Evolutionary conservation across 2,888 invertebrate genomes (phyloP), one percentile per base, ranked within the genome.

Genomic region (Muschampia plurimacula): DNA sequence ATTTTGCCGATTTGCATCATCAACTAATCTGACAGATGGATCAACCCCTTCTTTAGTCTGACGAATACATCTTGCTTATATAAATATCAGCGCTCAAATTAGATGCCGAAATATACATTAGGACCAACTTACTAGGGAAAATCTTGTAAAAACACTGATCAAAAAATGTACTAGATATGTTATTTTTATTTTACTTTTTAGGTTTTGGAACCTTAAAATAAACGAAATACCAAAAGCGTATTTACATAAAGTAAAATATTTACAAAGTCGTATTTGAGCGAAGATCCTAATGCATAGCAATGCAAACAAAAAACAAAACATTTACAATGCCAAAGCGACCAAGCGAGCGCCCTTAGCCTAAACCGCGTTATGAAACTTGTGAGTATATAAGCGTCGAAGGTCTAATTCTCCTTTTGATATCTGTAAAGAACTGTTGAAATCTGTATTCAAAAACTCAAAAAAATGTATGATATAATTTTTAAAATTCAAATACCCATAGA

Each of bases 331-430:
- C 49, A 60, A 72, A 72, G 72, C 72, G n/a, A 85, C 69, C 10
- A 74, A 77, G 79, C 87, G 77, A 85, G 84, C 85, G 63, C 84
- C 84, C 86, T 80, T 83, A 85, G 84, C 90, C 80, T 82, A 80
- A 78, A 88, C 83, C 85, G 86, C 86, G 83, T 82, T 86, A 22
- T 52, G 52, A 52, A 15, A 22, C 15, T 52, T 52, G 83, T 82
- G 79, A 85, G 80, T 86, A 79, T 41, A 41, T 15, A 84, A 83
- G 84, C 83, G 76, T 74, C 82, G 84, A 84, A 87, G 86, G 83
- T 72, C 52, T 63, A 44, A 36, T 67, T 72, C 72, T 67, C 67
- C 67, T 32, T 62, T 66, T 66, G 36, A 64, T 6, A 64, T 13
- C 2, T 39, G 9, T 0, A 22, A 52, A 52, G 8, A 52, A 52